These are phyloP conservation scores for Pegoplata infirma DNA, from an alignment of 2,888 invertebrate species.

Conservation along the genomic window DNA sequence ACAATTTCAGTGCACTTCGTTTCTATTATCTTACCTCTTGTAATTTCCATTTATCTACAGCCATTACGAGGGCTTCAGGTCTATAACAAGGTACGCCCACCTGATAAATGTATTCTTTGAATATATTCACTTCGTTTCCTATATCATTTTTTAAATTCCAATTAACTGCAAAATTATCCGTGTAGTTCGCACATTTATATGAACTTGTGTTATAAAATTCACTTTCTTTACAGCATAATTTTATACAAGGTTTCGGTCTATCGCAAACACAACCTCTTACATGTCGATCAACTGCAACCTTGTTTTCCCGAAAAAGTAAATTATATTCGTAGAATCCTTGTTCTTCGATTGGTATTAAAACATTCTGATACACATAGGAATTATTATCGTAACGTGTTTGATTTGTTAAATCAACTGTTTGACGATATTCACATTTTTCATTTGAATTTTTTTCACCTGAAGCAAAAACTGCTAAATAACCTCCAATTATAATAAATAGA, in stretches of 20 bases:
- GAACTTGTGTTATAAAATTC: background rate
- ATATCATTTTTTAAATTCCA: conserved; percentile 6
- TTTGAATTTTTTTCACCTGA: background rate
- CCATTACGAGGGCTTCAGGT: conserved; percentile 68
- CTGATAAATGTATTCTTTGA: conserved; percentile 33
- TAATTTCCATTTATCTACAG: conserved; percentile 67
- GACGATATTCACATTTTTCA: conserved; percentile 62
- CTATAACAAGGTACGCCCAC: conserved; percentile 63
- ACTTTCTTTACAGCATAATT: conserved; percentile 67
- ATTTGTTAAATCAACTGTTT: conserved; percentile 67
- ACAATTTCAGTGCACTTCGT: too few relatives aligned
- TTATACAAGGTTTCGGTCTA: conserved; percentile 65
- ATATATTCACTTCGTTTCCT: conserved; percentile 15
- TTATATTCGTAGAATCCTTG: conserved; percentile 63
- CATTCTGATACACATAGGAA: conserved; percentile 66
- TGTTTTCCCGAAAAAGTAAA: background rate
- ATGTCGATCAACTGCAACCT: conserved; percentile 48
- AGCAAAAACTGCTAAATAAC: background rate
- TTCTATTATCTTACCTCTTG: conserved; percentile 69
- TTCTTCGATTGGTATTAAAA: conserved; percentile 64
- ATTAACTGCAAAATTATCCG: background rate
- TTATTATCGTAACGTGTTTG: conserved; percentile 62
- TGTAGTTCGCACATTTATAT: conserved; percentile 28
- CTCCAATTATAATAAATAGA: too few relatives aligned
- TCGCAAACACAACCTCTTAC: conserved; percentile 70